A percentile compares a stretch with the other conserved stretches of the same genome.
These are phyloP conservation scores for Hartigia nigra DNA, from an alignment of 2,888 invertebrate species.

Conservation along the genomic window DNA sequence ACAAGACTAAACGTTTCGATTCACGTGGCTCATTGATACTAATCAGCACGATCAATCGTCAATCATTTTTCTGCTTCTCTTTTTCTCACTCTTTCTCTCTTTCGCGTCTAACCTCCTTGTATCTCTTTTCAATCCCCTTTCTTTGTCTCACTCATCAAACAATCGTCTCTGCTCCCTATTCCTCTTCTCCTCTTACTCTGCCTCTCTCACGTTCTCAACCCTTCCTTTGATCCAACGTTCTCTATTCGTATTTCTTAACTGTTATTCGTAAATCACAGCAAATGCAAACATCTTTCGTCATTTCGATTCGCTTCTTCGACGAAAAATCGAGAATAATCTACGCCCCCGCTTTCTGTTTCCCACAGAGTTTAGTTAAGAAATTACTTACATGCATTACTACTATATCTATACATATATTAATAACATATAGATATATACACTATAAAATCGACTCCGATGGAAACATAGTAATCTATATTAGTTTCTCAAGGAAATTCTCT, in stretches of 20 bases:
- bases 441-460: neutral
- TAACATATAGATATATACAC: neutral
- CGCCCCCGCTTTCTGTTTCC: neutral
- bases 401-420: neutral
- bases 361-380: neutral
- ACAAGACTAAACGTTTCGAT: neutral
- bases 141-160: neutral
- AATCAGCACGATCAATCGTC: neutral
- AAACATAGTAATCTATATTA: neutral
- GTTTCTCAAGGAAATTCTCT: neutral
- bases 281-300: neutral
- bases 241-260: neutral
- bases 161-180: neutral
- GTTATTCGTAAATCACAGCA: neutral
- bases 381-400: neutral
- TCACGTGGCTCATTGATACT: neutral
- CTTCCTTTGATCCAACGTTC: neutral
- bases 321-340: slow-evolving; percentile 2
- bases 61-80: neutral
- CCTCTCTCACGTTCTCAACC: neutral
- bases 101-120: neutral
- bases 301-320: neutral
- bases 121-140: neutral
- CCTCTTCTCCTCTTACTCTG: neutral
- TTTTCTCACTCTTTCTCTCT: neutral